A percentile compares a stretch with the other conserved stretches of the same genome.
Conservation (phyloP, 2,113 vertebrate species). For the Podarcis muralis region DNA sequence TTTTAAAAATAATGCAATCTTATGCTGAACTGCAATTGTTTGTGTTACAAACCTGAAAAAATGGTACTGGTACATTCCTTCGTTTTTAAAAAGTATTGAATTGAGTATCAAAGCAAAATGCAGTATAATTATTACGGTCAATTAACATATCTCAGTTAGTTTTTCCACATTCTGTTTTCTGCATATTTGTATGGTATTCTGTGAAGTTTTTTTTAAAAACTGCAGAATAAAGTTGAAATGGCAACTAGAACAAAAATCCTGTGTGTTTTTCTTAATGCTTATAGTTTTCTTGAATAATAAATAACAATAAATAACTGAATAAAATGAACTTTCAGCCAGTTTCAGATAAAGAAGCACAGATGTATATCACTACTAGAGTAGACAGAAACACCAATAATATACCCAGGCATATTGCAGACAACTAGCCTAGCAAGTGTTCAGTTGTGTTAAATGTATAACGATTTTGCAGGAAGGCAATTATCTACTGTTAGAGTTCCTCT, state of each 20-base stretch:
- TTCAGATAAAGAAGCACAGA: background rate
- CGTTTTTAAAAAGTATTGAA: background rate
- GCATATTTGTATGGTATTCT: background rate
- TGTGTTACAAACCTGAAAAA: background rate
- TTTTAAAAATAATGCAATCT: background rate
- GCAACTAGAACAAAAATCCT: background rate
- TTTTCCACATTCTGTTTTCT: background rate
- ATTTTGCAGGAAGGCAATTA: background rate
- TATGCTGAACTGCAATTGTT: background rate
- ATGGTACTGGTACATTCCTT: background rate
- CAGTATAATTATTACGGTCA: background rate
- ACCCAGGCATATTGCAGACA: background rate
- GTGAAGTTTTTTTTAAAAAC: background rate
- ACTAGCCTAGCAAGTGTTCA: background rate
- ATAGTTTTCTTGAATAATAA: too few species aligned
- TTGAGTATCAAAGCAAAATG: background rate
- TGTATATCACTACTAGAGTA: background rate
- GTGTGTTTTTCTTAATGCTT: background rate
- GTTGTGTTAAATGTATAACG: background rate
- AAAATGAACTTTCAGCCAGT: background rate
- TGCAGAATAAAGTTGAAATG: conserved; percentile 1
- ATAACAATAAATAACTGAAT: background rate
- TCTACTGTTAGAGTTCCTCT: background rate
- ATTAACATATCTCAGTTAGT: background rate
- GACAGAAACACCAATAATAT: background rate